Evolutionary conservation across 2,113 vertebrate genomes (phyloP).

Genomic region (Nettapus auritus): DNA sequence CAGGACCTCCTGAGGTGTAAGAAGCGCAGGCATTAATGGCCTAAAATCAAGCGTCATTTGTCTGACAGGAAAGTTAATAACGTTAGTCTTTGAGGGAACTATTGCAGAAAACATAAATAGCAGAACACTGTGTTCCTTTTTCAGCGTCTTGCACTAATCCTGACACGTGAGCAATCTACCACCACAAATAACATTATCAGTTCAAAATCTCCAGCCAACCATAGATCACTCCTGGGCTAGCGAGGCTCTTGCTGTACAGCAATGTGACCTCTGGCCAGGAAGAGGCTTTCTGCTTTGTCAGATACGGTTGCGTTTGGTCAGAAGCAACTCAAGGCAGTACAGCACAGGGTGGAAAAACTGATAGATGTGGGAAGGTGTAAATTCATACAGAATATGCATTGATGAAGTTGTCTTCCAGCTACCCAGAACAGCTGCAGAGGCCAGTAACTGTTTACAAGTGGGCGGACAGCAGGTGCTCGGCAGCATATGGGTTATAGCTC

Average conservation of each 20-base stretch:
- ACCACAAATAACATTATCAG: slow-evolving; percentile 59
- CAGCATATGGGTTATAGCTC: background rate
- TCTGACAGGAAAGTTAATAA: slow-evolving; percentile 49
- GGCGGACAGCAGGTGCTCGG: rapidly evolving
- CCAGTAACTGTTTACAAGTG: background rate
- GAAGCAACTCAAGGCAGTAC: background rate
- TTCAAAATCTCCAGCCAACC: slow-evolving; percentile 25
- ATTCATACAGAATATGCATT: background rate
- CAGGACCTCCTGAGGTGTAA: background rate
- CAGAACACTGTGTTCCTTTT: slow-evolving; percentile 69
- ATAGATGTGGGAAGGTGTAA: background rate
- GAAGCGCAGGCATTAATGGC: background rate
- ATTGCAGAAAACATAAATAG: slow-evolving; percentile 66
- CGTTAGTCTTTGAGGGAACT: slow-evolving; percentile 37
- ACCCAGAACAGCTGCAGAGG: background rate
- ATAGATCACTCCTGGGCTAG: slow-evolving; percentile 16
- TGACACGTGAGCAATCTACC: slow-evolving; percentile 17
- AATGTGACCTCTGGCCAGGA: slow-evolving; percentile 7
- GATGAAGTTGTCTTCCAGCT: background rate
- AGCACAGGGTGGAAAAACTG: rapidly evolving
- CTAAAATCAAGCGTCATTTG: background rate
- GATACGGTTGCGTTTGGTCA: background rate
- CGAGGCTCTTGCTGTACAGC: background rate
- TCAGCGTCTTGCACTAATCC: background rate
- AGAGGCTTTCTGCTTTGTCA: background rate